Evolutionary conservation across 2,113 vertebrate genomes (phyloP), one percentile per base, ranked within the genome.

Genomic region (Pimephales promelas): DNA sequence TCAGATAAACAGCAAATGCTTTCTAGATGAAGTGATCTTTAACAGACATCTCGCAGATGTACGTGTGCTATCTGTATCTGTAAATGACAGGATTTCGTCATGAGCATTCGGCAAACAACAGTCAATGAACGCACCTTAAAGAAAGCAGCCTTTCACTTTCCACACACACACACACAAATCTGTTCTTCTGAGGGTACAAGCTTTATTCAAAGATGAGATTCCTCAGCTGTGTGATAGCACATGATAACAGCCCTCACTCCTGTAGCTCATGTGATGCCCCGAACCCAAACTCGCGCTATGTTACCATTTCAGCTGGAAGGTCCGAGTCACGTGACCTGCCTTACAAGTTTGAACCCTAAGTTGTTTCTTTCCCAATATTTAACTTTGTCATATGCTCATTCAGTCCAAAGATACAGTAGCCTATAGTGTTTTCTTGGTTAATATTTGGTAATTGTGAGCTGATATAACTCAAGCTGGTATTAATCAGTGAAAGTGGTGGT

Each of bases 201-300:
- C 52, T n/a, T 76, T 57, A 13, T 54, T 76, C 20, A 61, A 18
- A 61, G 75, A 61, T 78, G 26, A 59, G 56, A 61, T 26, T 18
- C 13, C 8, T 61, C 3, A 43, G 34, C 34, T 40, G 31, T 36
- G 52, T 61, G 54, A 40, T 78, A 54, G 31, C 72, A 40, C 52
- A 57, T 24, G 52, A 57, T 40, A 24, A 57, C 40, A 62, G 57
- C 56, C 11, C 40, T 10, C 56, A 16, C 13, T 77, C 6, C 40
- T 62, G n/a, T 45, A 28, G 36, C n/a, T 78, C 75, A 61, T 43
- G 75, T 78, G 75, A 78, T 61, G 75, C 36, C 61, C 54, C 10
- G 34, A 45, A 4, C 14, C 9, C 4, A 62, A 78, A 61, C 76
- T 79, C 8, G 5, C 40, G 34, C 52, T 31, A 16, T 8, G 16